These are phyloP conservation scores for Tenthredo distinguenda DNA, from an alignment of 2,888 invertebrate species.

Conservation along the genomic window DNA sequence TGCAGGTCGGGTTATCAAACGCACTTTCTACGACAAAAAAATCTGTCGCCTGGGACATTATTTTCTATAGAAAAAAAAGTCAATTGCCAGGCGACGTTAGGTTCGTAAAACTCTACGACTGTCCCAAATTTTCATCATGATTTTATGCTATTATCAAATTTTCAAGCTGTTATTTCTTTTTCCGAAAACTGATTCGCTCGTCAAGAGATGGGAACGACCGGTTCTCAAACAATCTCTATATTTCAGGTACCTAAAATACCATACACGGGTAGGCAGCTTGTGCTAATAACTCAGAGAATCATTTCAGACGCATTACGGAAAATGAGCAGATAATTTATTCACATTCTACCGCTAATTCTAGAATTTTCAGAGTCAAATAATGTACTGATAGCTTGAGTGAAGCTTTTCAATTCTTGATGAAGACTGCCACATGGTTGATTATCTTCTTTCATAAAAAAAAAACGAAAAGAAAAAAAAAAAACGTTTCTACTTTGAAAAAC, in stretches of 20 bases:
- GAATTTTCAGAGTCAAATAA: neutral
- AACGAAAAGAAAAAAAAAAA: neutral
- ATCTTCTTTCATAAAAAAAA: neutral
- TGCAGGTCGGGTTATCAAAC: constrained; percentile 14
- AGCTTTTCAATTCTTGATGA: neutral
- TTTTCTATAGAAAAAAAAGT: neutral
- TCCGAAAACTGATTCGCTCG: neutral
- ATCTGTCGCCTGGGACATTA: neutral
- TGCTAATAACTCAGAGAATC: neutral
- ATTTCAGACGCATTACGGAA: neutral
- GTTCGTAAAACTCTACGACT: neutral
- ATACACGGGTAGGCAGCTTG: neutral
- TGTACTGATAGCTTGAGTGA: neutral
- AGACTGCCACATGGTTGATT: neutral
- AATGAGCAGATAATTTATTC: neutral
- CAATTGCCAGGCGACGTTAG: neutral
- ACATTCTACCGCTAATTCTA: neutral
- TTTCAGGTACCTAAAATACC: neutral
- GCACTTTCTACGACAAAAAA: neutral
- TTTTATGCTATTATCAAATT: neutral
- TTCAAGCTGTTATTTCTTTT: neutral
- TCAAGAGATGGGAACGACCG: neutral
- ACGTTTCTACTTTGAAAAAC: neutral
- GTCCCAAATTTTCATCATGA: neutral
- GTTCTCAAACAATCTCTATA: neutral